Evolutionary conservation across 2,113 vertebrate genomes (phyloP), one percentile per base, ranked within the genome.

Genomic region (Willisornis vidua): DNA sequence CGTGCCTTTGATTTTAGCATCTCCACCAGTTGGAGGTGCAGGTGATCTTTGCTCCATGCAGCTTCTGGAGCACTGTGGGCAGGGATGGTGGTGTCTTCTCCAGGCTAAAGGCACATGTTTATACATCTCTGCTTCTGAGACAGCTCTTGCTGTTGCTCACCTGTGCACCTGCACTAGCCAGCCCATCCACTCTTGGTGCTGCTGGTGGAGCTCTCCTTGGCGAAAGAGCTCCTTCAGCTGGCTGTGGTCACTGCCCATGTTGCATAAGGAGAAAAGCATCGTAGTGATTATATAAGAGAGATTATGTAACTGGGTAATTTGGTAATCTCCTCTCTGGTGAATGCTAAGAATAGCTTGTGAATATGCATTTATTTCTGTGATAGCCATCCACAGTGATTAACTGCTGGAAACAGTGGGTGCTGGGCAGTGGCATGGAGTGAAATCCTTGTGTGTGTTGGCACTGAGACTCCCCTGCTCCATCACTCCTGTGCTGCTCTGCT

Each of bases 281-380:
- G 1, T 76, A 70, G 85, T 70, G 92, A 92, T 97, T 97, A 97
- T 85, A 49, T 95, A 97, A 97, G 94, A 93, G 78, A 78, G 87
- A 79, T 97, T 97, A 97, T 85, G 76, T 97, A 97, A 97, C 66
- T 6, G 77, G 68, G 75, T 90, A 94, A 94, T 94, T 96, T 89
- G 79, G 74, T 96, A 96, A 95, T 97, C 51, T 26, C 81, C 91
- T 97, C 93, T 85, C 82, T 26, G 20, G 82, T 89, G 91, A 78
- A 33, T 0, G 23, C 79, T 91, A 94, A 87, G 86, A 95, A 92
- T 95, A 94, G 89, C 78, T 77, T 24, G 72, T 5, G 19, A 90
- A 92, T 62, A 57, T 79, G 78, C 63, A 29, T 76, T 57, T 93
- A 37, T 91, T 89, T 88, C 81, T n/a, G 45, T 70, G 80, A 39